Evolutionary conservation across 2,888 invertebrate genomes (phyloP).

Genomic region (Rhingia rostrata): DNA sequence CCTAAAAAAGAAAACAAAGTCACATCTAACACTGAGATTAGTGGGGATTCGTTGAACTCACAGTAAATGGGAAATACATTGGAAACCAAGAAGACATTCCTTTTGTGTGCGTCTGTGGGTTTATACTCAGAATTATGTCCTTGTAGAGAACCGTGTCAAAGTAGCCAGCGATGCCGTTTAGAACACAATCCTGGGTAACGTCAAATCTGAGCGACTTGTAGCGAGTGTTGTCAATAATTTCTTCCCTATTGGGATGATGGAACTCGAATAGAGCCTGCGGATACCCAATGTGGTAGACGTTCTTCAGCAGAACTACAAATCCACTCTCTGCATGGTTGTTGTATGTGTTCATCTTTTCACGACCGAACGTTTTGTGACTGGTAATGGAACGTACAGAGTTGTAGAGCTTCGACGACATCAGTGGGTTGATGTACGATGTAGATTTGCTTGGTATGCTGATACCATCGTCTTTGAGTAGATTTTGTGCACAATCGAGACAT

Average conservation of each 20-base stretch:
- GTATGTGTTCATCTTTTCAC: constrained; percentile 77
- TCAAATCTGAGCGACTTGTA: constrained; percentile 88
- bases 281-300: constrained; percentile 81
- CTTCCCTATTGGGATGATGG: constrained; percentile 92
- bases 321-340: constrained; percentile 87
- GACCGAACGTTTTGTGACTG: constrained; percentile 76
- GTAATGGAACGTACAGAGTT: constrained; percentile 86
- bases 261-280: constrained; percentile 90
- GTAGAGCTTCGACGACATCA: constrained; percentile 95
- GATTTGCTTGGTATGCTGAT: constrained; percentile 96
- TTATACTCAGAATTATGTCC: constrained; percentile 93
- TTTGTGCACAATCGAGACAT: constrained; percentile 96
- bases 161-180: constrained; percentile 98
- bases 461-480: constrained; percentile 92
- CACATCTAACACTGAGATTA: not conserved
- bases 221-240: constrained; percentile 88
- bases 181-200: constrained; percentile 89
- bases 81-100: constrained; percentile 99
- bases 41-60: constrained; percentile 81
- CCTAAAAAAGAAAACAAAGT: constrained; percentile 76
- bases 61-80: constrained; percentile 94
- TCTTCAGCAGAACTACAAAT: constrained; percentile 92
- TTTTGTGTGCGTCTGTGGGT: constrained; percentile 93
- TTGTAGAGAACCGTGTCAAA: constrained; percentile 95
- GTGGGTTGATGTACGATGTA: constrained; percentile 94